A percentile compares a stretch with the other conserved stretches of the same genome.
phyloP scores from a whole-genome alignment of 2,888 invertebrate genomes.

The Habroteleia sp. region DNA sequence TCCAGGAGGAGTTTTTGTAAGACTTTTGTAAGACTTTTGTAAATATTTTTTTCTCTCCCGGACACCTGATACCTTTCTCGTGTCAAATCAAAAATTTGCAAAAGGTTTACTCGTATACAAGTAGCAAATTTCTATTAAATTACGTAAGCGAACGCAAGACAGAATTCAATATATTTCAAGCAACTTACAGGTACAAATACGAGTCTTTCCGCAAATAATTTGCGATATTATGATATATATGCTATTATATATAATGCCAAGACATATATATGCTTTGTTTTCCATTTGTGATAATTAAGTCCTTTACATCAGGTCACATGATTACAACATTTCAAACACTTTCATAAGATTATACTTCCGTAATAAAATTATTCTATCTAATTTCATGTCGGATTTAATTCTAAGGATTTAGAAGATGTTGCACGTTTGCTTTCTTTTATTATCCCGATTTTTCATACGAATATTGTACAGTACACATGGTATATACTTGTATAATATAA shows the following conservation, averaged over 20 bases:
- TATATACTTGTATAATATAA: slow-evolving; percentile 63
- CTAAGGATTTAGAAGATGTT: slow-evolving; percentile 56
- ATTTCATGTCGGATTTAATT: slow-evolving; percentile 45
- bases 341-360: slow-evolving; percentile 53
- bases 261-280: slow-evolving; percentile 24
- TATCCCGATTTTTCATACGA: slow-evolving; percentile 67
- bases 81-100: no score
- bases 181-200: slow-evolving; percentile 16
- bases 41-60: no score
- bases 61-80: no score
- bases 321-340: slow-evolving; percentile 72
- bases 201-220: slow-evolving; percentile 23
- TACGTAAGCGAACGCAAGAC: no score
- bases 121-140: no score
- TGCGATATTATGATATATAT: slow-evolving; percentile 14
- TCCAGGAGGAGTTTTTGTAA: no score
- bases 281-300: slow-evolving; percentile 43
- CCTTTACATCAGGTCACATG: slow-evolving; percentile 69
- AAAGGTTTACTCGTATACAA: no score
- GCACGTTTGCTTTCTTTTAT: slow-evolving; percentile 26
- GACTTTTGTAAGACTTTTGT: no score
- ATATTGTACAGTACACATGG: slow-evolving; percentile 70
- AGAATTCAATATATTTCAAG: not conserved
- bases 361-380: slow-evolving; percentile 61
- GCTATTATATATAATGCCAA: slow-evolving; percentile 31